A percentile compares a stretch with the other conserved stretches of the same genome.
phyloP scores from a whole-genome alignment of 2,797 vertebrate genomes.

The Phrynocephalus forsythii region DNA sequence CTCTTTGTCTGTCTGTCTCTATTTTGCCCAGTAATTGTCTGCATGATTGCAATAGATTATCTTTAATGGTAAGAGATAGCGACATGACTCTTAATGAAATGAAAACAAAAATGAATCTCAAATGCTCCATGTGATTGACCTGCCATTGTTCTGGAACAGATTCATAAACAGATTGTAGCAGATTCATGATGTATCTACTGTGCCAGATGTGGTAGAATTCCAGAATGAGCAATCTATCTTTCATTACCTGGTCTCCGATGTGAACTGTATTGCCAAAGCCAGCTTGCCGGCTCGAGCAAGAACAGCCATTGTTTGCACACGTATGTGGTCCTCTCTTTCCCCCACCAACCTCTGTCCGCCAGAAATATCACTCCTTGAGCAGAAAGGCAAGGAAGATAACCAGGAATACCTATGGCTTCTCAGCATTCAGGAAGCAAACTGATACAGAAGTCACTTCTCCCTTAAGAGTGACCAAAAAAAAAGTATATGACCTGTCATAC shows the following conservation, averaged over 20 bases:
- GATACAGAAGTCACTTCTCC: conserved; percentile 24
- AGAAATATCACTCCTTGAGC: not conserved
- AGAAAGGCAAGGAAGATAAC: not conserved
- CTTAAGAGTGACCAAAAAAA: not conserved
- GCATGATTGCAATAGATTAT: not conserved
- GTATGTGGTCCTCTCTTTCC: not conserved
- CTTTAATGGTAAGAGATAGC: not conserved
- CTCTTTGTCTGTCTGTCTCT: too few species aligned
- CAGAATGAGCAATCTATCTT: too few species aligned
- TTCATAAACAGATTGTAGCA: too few species aligned
- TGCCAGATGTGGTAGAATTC: too few species aligned
- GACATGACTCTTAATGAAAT: not conserved
- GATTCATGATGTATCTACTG: too few species aligned
- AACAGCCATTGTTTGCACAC: not conserved
- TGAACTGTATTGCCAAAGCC: too few species aligned
- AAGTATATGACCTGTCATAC: conserved; percentile 11
- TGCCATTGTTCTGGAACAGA: too few species aligned
- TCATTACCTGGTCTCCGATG: too few species aligned
- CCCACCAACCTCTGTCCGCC: too few species aligned
- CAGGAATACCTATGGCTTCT: not conserved
- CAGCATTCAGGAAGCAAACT: conserved; percentile 30
- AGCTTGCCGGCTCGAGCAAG: too few species aligned
- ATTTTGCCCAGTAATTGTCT: not conserved
- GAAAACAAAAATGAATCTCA: not conserved
- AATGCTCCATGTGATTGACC: not conserved